Evolutionary conservation across 2,113 vertebrate species (phyloP), one percentile per base, ranked within the genome.

Genomic region (Indri indri): DNA sequence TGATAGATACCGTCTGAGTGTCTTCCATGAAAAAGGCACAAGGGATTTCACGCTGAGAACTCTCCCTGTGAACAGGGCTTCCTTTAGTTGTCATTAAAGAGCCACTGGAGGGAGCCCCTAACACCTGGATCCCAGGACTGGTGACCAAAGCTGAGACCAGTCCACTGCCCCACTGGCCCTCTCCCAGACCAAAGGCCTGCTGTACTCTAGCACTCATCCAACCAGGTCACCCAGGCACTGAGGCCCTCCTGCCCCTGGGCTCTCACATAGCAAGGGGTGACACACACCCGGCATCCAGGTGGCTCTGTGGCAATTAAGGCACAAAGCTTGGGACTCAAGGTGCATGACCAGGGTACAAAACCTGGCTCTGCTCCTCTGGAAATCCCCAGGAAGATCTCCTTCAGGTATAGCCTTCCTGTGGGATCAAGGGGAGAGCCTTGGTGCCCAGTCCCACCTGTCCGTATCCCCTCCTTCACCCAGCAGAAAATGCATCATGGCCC

Each of bases 101-200:
- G 42, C 92, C 92, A 82, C 83, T 74, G 42, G 94, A 86, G 95
- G 97, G 94, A 95, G 94, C 42, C n/a, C 40, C 79, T 83, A 20
- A 61, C 40, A 90, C 40, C 59, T 42, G 32, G 50, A 84, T 84
- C n/a, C 80, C 10, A n/a, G 63, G 22, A 57, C 74, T 63, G 23
- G n/a, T 61, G 47, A 79, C 71, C 81, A 80, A 71, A 37, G 40
- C 54, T 68, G 22, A 20, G 37, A 81, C 42, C 10, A 59, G 45
- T 57, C 70, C 13, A 30, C 18, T 30, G 42, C 25, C 17, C 13
- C 20, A 42, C 4, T 65, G 59, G n/a, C 47, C 45, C 14, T 54
- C 14, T 66, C 20, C 63, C 45, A 74, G 74, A 9, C 7, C 73
- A 61, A 71, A 54, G 30, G 45, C 23, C 37, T 61, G 40, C 37